Evolutionary conservation across 2,113 vertebrate species (phyloP), one percentile per base, ranked within the genome.

Genomic region (Puffinus mauretanicus): DNA sequence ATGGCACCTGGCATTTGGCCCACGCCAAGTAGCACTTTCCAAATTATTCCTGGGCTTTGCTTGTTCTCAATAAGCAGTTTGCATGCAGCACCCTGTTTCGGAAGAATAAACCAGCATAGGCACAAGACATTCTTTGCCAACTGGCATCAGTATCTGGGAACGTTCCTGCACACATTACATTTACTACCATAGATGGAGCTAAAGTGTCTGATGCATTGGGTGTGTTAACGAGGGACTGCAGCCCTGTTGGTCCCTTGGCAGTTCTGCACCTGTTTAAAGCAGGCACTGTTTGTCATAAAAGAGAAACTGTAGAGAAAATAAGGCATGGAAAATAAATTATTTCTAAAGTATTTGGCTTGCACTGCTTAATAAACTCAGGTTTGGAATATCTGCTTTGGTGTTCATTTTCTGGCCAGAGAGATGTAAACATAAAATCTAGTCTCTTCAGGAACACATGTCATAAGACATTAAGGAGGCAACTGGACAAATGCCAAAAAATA

Each of bases 401-500:
- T 42, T 93, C 78, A 58, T 87, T 94, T 96, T 75, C 69, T 95
- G 61, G 52, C 47, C 51, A 70, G 47, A 83, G 36, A 87, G 40
- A 66, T 46, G 16, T 52, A 93, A 95, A 94, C 82, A 94, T 16
- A 64, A 55, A 95, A 91, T 61, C 22, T 54, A 95, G n/a, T 32
- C 62, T 93, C 89, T 89, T 72, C 1, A 32, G 91, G 66, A 96
- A 55, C 78, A 88, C 72, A n/a, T 72, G 69, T 72, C 91, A 40
- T 49, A 61, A 95, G 42, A 61, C 73, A 94, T 91, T 82, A 82
- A 91, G 81, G 49, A 94, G 36, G 65, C 49, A 91, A 73, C 78
- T 66, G 93, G 86, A 85, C 17, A 94, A 76, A 82, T 40, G 70
- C 93, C 95, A 94, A 79, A 73, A 76, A 89, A 91, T 85, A 95